A percentile compares a stretch with the other conserved stretches of the same genome.
These are phyloP conservation scores for Vireo griseus DNA, from an alignment of 2,797 vertebrate species.

Conservation along the genomic window DNA sequence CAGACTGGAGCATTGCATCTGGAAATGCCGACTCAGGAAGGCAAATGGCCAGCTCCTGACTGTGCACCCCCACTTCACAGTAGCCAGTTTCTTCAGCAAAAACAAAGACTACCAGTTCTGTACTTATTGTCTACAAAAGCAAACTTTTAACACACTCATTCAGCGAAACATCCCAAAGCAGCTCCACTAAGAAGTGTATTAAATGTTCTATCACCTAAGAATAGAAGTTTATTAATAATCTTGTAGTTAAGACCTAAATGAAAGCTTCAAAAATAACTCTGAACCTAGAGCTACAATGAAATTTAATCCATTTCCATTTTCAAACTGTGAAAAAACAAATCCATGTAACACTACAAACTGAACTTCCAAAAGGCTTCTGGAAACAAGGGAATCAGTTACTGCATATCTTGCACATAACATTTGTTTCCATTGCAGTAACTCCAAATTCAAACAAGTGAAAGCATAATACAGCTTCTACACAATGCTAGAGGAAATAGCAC, in stretches of 20 bases:
- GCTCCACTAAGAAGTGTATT: not conserved
- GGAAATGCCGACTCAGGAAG: constrained; percentile 39
- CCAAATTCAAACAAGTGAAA: not conserved
- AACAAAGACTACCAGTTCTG: not conserved
- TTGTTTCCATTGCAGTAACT: not conserved
- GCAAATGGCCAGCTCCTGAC: constrained; percentile 39
- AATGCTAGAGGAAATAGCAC: not conserved
- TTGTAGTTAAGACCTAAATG: not conserved
- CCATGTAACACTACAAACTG: not conserved
- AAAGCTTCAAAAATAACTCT: not conserved
- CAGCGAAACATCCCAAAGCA: not conserved
- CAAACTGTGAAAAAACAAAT: not conserved
- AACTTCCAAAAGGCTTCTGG: not conserved
- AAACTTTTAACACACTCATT: not conserved
- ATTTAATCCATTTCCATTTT: not conserved
- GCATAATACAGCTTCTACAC: not conserved
- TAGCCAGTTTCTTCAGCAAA: not conserved
- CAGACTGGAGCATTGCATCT: not conserved
- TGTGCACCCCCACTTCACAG: not conserved
- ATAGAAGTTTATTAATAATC: not conserved
- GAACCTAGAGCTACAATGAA: not conserved
- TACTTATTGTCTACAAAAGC: not conserved
- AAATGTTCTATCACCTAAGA: not conserved
- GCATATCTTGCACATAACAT: not conserved
- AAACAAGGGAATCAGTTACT: not conserved